Percentiles rank a stretch among this genome's conserved stretches.
Evolutionary conservation across 2,888 invertebrate genomes (phyloP).

Genomic region (Aphelenchoides bicaudatus): DNA sequence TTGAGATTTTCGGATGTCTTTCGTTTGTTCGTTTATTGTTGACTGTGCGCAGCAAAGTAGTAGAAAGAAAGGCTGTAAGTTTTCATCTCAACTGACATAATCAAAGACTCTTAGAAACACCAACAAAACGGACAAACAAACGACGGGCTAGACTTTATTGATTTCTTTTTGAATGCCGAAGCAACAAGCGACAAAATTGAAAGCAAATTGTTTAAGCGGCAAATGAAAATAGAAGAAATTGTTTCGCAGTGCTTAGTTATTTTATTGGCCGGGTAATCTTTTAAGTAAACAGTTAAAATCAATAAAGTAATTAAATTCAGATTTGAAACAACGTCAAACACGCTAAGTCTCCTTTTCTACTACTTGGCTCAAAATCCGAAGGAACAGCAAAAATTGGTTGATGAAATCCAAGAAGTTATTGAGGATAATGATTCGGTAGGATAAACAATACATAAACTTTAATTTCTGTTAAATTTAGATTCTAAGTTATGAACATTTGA

Average conservation of each 20-base stretch:
- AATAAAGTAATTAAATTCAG: slow-evolving; percentile 2
- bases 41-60: background rate
- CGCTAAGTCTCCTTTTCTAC: background rate
- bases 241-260: background rate
- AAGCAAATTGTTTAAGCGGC: too few relatives aligned
- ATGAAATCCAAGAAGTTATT: background rate
- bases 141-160: slow-evolving; percentile 6
- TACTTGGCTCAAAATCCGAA: background rate
- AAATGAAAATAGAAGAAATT: background rate
- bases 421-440: background rate
- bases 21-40: background rate
- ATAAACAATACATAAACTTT: too few relatives aligned
- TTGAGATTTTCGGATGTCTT: background rate
- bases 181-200: slow-evolving; percentile 4
- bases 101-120: slow-evolving; percentile 2
- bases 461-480: too few relatives aligned
- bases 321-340: background rate
- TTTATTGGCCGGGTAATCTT: slow-evolving; percentile 8
- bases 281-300: too few relatives aligned
- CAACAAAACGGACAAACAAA: too few relatives aligned
- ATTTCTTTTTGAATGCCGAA: slow-evolving; percentile 1
- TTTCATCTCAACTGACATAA: background rate
- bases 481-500: too few relatives aligned
- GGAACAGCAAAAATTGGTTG: background rate
- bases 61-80: background rate